Evolutionary conservation across 2,797 vertebrate genomes (phyloP), one percentile per base, ranked within the genome.

Genomic region (Tragopan temminckii): DNA sequence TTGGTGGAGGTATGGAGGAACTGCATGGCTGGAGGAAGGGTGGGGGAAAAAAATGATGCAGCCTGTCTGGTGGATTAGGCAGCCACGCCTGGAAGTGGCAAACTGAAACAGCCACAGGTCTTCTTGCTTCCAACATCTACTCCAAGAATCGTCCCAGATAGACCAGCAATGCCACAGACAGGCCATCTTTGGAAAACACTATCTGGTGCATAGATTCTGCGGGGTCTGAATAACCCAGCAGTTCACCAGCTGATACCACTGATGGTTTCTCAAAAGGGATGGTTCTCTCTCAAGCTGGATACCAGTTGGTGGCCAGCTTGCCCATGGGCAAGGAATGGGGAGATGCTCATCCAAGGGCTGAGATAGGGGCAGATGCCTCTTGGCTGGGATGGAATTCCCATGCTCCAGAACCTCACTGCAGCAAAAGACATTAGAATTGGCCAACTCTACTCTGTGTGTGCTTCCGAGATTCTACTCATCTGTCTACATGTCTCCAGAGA

Each of bases 81-180:
- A 78, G 93, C 80, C 63, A 77, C 15, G 86, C 90, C 93, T 96
- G 92, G 55, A 93, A 94, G 89, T 71, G 95, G 89, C 57, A 64
- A 77, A 75, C 40, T 29, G 62, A 71, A 75, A 46, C 27, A 87
- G 68, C 15, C 19, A 5, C 33, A 18, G 75, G 48, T 93, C 61
- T 33, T 23, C 21, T 25, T 16, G 3, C 9, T 68, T 81, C 69
- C 58, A 52, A 58, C 14, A 24, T 43, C 55, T 63, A 31, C 43
- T 64, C 52, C 64, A 62, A 29, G 66, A 43, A 76, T 13, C 31
- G 43, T 36, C 79, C 24, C 20, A 5, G 36, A 38, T 35, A 63
- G 52, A 38, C 24, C 66, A 86, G 35, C 79, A 86, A 23, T 4
- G 15, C 7, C 25, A 29, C 58, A 42, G 3, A 19, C 33, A 71